phyloP scores from a whole-genome alignment of 2,888 invertebrate genomes.

The Physocephala rufipes region DNA sequence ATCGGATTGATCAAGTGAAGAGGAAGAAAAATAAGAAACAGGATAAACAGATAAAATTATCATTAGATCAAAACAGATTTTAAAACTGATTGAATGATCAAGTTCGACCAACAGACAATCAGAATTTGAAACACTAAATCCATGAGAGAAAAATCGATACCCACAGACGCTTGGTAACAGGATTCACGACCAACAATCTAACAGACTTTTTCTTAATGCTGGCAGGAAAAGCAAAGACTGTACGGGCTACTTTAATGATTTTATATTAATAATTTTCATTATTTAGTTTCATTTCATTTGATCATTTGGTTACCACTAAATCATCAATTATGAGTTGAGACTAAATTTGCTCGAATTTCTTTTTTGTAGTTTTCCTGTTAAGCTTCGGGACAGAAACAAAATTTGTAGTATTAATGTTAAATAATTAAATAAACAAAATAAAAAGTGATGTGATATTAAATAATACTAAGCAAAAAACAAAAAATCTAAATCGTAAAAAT shows the following conservation, averaged over 20 bases:
- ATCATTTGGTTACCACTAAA: too few species aligned
- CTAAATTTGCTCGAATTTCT: not conserved
- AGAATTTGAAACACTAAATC: not conserved
- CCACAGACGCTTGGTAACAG: too few species aligned
- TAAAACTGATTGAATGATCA: not conserved
- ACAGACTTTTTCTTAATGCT: too few species aligned
- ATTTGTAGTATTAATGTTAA: constrained; percentile 36
- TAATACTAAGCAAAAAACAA: constrained; percentile 49
- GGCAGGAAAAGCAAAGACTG: too few species aligned
- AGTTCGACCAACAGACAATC: not conserved
- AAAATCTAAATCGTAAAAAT: too few species aligned
- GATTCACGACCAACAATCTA: too few species aligned
- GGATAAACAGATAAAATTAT: not conserved
- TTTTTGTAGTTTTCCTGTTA: not conserved
- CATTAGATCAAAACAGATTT: not conserved
- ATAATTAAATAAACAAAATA: constrained; percentile 50
- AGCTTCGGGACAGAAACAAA: constrained; percentile 34
- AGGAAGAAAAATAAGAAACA: not conserved
- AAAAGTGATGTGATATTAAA: constrained; percentile 56
- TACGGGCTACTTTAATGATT: too few species aligned
- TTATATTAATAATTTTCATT: too few species aligned
- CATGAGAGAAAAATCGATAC: too few species aligned
- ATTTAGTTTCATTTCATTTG: too few species aligned
- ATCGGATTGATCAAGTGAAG: not conserved
- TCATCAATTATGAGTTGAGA: too few species aligned